Base-by-base conservation (phyloP, 2,797 vertebrate species). In the Danio jaintianensis region DNA sequence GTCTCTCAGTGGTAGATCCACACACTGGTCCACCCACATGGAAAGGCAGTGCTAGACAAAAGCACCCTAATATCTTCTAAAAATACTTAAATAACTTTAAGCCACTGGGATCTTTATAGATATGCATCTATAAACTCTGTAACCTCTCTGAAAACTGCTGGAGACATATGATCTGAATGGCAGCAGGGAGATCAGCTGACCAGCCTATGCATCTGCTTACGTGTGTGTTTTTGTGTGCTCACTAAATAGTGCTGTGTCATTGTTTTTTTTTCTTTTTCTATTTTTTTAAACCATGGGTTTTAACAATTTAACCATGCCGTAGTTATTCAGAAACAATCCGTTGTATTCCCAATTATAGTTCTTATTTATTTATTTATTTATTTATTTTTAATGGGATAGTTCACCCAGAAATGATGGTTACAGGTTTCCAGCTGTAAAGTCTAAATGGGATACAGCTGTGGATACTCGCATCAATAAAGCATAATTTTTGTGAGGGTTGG, bases 191-290 rank as follows among this genome's bases (percentile, higher is more conserved):
- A 70, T 70, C 16, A 70, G 16, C 29, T 69, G 16, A 40, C 48
- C 20, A 18, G 16, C 29, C 42, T 7, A 38, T n/a, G 61, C 55
- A 9, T 22, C 20, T 48, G 29, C 10, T 38, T 12, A 20, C 62
- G 63, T 52, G 12, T n/a, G 11, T 64, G 53, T 29, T 29, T 76
- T 50, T 83, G 73, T 80, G 69, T 71, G 58, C 75, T 59, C 58
- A 16, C 40, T 56, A 48, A 52, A 61, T 16, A n/a, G 15, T 16
- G 15, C 36, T 61, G 29, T 61, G 58, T 40, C 13, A n/a, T 9
- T 16, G 13, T 16, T 40, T 61, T 7, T 16, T 55, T 58, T 22
- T 15, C 40, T 63, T 3, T 29, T 29, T 29, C 29, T 29, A 40
- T 64, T 12, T 63, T 43, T 63, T 3, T 29, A 40, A 63, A 11